Percentiles rank a stretch among this genome's conserved stretches.
Evolutionary conservation across 2,888 invertebrate species (phyloP).

Genomic region (Drosophila suboccidentalis): DNA sequence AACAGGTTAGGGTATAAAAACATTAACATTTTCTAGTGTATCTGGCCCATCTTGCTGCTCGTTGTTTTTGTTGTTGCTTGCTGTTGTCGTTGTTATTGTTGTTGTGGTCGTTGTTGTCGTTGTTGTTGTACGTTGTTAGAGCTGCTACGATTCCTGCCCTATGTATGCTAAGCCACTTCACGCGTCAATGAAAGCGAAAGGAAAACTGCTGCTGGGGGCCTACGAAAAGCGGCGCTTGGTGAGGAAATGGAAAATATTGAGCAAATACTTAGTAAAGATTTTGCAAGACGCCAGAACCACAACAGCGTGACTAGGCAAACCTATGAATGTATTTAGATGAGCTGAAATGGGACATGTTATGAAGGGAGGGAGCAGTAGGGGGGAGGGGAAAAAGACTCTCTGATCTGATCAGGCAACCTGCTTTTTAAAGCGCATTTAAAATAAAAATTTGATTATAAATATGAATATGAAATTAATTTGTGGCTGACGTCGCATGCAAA

Average conservation of each 20-base stretch:
- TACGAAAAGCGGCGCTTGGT: slow-evolving; percentile 54
- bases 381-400: background rate
- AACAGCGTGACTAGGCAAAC: slow-evolving; percentile 66
- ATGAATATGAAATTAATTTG: slow-evolving; percentile 67
- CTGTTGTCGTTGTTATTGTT: background rate
- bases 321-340: slow-evolving; percentile 4
- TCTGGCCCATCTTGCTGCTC: background rate
- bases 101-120: background rate
- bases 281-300: slow-evolving; percentile 74
- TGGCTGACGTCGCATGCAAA: slow-evolving; percentile 65
- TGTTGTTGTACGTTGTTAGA: slow-evolving; percentile 16
- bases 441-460: background rate
- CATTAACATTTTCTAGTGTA: background rate
- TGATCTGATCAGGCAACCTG: background rate
- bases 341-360: background rate
- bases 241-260: slow-evolving; percentile 80
- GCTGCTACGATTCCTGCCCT: slow-evolving; percentile 67
- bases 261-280: slow-evolving; percentile 69
- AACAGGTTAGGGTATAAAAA: background rate
- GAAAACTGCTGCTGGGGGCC: slow-evolving; percentile 60
- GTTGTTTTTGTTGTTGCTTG: no score
- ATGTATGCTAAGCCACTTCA: slow-evolving; percentile 70
- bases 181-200: slow-evolving; percentile 82
- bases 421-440: no score
- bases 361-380: background rate